phyloP scores from a whole-genome alignment of 1,140 invertebrate species.

The Bombus waltoni region DNA sequence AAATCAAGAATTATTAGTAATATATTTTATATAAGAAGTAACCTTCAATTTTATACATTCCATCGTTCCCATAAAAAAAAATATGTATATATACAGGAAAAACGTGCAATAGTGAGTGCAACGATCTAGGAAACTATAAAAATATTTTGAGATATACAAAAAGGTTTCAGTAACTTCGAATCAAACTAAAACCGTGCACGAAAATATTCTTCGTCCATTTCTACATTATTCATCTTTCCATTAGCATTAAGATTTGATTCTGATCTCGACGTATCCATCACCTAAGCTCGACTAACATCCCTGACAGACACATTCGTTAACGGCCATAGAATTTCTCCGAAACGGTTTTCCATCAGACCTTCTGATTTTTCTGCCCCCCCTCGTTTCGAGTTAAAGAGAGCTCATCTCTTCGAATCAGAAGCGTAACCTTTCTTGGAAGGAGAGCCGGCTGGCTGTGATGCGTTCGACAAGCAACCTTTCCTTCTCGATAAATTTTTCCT shows the following conservation, averaged over 20 bases:
- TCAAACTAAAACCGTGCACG: neutral
- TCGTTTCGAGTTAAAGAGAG: neutral
- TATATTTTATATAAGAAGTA: too few species aligned
- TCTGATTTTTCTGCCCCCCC: neutral
- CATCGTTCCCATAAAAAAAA: too few species aligned
- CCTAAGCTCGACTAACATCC: neutral
- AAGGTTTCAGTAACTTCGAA: neutral
- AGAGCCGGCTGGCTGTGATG: neutral
- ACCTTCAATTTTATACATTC: too few species aligned
- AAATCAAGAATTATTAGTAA: too few species aligned
- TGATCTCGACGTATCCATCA: neutral
- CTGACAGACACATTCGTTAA: neutral
- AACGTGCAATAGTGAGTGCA: too few species aligned
- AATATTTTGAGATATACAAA: neutral
- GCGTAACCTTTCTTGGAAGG: neutral
- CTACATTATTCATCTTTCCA: neutral
- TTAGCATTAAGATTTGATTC: neutral
- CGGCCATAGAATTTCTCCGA: neutral
- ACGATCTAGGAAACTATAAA: neutral
- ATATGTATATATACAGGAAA: too few species aligned
- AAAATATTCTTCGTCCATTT: too few species aligned
- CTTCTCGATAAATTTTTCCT: slow-evolving; percentile 32
- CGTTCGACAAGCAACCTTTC: slow-evolving; percentile 24
- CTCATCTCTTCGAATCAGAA: slow-evolving; percentile 24
- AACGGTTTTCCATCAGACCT: neutral